Conservation (phyloP, 2,113 vertebrate species). For the Murina feae region DNA sequence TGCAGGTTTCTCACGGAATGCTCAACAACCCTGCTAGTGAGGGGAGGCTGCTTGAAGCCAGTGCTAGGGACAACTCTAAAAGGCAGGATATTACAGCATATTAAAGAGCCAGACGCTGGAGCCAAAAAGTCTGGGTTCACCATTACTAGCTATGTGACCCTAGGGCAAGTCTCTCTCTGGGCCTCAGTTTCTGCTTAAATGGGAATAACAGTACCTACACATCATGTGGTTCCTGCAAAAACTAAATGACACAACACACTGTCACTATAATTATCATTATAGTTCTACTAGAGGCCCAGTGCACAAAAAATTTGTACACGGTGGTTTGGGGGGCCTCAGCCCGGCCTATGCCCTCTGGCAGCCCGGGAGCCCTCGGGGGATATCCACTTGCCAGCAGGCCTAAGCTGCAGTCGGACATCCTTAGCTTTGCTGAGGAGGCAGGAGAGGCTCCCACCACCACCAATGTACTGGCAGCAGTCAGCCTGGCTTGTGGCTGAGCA, state of each 20-base stretch:
- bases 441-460: too few relatives aligned
- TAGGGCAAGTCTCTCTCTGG: constrained; percentile 27
- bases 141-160: background rate
- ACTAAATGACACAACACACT: background rate
- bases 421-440: too few relatives aligned
- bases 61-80: background rate
- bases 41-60: background rate
- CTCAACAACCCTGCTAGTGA: background rate
- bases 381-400: too few relatives aligned
- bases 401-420: too few relatives aligned
- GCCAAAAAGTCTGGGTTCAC: background rate
- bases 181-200: constrained; percentile 9
- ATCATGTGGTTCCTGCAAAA: constrained; percentile 9
- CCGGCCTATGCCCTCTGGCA: too few relatives aligned
- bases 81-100: background rate
- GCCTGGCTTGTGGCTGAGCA: too few relatives aligned
- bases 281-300: too few relatives aligned
- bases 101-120: background rate
- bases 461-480: too few relatives aligned
- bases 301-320: too few relatives aligned
- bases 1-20: background rate
- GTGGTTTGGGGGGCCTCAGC: too few relatives aligned
- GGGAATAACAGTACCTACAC: background rate
- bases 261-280: background rate
- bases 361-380: too few relatives aligned